Percentiles rank a stretch among this genome's conserved stretches.
phyloP scores from a whole-genome alignment of 2,113 vertebrate genomes.

The Charadrius vociferus region DNA sequence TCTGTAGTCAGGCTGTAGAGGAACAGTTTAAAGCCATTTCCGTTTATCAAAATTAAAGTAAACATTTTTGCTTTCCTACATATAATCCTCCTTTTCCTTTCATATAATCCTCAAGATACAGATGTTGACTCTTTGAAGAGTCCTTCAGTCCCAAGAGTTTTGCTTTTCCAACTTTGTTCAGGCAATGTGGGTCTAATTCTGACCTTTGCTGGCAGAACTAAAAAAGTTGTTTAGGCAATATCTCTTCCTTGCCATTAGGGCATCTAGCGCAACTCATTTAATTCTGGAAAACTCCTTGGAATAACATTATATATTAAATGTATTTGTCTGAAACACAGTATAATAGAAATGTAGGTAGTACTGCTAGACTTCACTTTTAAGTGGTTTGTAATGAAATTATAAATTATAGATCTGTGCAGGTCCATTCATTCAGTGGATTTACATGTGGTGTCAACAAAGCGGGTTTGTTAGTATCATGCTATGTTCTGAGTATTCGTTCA shows the following conservation, averaged over 20 bases:
- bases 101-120: neutral
- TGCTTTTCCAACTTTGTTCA: neutral
- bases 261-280: neutral
- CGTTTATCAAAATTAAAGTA: neutral
- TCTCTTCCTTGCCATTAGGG: neutral
- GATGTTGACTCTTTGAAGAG: neutral
- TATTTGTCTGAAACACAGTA: neutral
- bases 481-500: neutral
- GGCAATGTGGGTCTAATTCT: neutral
- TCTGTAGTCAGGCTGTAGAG: neutral
- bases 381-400: neutral
- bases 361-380: neutral
- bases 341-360: neutral
- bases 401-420: neutral
- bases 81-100: no score
- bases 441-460: neutral
- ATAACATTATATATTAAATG: neutral
- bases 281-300: neutral
- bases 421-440: neutral
- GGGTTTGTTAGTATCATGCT: neutral
- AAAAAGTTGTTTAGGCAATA: neutral
- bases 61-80: neutral
- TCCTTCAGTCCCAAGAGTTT: neutral
- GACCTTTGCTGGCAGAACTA: neutral
- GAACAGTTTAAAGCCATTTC: neutral